phyloP scores from a whole-genome alignment of 2,888 invertebrate genomes.

The Polylopha cassiicola region DNA sequence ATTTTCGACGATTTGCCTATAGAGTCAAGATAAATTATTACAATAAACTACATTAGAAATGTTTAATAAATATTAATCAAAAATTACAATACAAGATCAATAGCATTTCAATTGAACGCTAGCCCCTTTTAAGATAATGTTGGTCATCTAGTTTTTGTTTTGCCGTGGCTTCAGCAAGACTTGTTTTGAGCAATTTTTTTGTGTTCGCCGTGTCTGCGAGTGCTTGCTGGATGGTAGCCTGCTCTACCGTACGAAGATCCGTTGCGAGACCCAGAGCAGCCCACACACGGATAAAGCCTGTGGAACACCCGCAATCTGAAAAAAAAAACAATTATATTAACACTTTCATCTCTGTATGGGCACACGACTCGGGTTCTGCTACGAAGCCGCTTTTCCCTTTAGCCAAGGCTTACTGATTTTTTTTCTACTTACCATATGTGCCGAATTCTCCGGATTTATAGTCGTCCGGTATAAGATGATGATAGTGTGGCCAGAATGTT shows the following conservation, averaged over 20 bases:
- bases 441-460: constrained; percentile 91
- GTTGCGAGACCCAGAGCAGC: constrained; percentile 82
- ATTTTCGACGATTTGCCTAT: too few species aligned
- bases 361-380: not conserved
- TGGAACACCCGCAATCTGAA: constrained; percentile 78
- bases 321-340: not conserved
- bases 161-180: constrained; percentile 70
- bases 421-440: constrained; percentile 75
- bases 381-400: not conserved
- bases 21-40: too few species aligned
- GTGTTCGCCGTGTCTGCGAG: constrained; percentile 77
- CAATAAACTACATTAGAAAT: constrained; percentile 1
- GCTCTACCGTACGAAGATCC: constrained; percentile 80
- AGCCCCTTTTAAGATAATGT: constrained; percentile 66
- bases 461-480: constrained; percentile 86
- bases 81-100: not conserved
- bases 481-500: constrained; percentile 88
- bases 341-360: not conserved
- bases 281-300: constrained; percentile 82
- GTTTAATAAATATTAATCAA: not conserved
- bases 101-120: constrained; percentile 13
- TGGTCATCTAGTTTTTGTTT: constrained; percentile 58
- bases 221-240: constrained; percentile 79
- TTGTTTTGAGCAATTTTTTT: constrained; percentile 74
- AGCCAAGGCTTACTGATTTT: constrained; percentile 1